These are phyloP conservation scores for Magallana angulata DNA, from an alignment of 1,140 invertebrate genomes.

Conservation along the genomic window DNA sequence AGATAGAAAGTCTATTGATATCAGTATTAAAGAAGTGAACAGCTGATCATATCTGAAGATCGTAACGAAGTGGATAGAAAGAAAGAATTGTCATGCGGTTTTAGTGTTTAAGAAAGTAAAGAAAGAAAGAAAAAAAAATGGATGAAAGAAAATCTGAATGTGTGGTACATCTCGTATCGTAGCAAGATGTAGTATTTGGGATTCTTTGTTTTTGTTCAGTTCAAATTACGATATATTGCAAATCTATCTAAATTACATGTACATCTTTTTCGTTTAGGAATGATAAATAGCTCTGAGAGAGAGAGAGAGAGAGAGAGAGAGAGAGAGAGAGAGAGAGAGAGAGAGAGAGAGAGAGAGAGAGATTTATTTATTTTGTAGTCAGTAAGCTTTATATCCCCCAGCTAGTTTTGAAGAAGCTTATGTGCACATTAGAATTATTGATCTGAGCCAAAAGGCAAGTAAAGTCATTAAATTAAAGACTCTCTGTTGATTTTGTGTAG, in stretches of 20 bases:
- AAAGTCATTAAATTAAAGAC: constrained; percentile 30
- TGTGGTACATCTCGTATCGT: background rate
- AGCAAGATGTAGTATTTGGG: background rate
- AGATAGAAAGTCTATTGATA: constrained; percentile 29
- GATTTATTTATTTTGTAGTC: background rate
- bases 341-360: background rate
- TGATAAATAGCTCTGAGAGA: background rate
- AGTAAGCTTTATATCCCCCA: background rate
- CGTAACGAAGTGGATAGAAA: background rate
- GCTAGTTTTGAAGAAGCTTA: constrained; percentile 5
- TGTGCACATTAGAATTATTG: constrained; percentile 6
- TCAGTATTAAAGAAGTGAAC: background rate
- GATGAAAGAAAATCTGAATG: background rate
- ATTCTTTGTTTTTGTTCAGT: background rate
- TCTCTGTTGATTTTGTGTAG: background rate
- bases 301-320: constrained; percentile 29
- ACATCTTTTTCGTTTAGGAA: background rate
- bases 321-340: background rate
- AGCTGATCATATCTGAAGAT: constrained; percentile 7
- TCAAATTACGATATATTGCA: background rate
- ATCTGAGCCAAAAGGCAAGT: constrained; percentile 3
- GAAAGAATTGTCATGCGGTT: no score
- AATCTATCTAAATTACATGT: background rate
- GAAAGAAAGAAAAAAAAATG: no score
- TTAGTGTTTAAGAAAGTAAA: no score